Conservation (phyloP, 2,113 vertebrate species). For the Vulpes ferrilata region DNA sequence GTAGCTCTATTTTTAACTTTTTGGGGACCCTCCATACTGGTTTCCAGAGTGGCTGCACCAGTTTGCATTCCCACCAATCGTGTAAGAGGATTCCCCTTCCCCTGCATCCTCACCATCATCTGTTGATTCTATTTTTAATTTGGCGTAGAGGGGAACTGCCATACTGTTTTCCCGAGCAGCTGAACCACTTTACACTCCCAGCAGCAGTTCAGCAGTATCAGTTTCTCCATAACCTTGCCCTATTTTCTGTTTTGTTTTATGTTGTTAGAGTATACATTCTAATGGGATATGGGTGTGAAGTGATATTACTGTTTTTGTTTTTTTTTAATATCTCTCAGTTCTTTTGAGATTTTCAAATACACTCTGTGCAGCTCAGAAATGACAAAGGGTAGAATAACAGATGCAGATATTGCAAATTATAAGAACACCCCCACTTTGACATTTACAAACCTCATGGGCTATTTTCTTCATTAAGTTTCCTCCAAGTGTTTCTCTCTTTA, state of each 20-base stretch:
- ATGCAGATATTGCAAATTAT: background rate
- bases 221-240: background rate
- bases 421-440: background rate
- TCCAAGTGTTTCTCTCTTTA: background rate
- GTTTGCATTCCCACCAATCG: background rate
- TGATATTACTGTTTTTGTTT: background rate
- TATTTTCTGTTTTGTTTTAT: background rate
- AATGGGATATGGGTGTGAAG: background rate
- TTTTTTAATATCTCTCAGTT: background rate
- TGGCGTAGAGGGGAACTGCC: background rate
- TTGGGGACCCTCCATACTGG: background rate
- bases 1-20: background rate
- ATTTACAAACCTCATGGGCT: background rate
- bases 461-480: background rate
- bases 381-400: background rate
- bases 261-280: background rate
- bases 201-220: background rate
- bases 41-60: background rate
- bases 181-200: background rate
- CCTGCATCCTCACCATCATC: background rate
- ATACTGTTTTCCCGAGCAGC: background rate
- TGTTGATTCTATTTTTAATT: background rate
- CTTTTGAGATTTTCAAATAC: background rate
- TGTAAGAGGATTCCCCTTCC: background rate
- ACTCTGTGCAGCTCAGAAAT: background rate